Base-by-base conservation (phyloP, 2,888 invertebrate genomes). In the Heliconius sara region DNA sequence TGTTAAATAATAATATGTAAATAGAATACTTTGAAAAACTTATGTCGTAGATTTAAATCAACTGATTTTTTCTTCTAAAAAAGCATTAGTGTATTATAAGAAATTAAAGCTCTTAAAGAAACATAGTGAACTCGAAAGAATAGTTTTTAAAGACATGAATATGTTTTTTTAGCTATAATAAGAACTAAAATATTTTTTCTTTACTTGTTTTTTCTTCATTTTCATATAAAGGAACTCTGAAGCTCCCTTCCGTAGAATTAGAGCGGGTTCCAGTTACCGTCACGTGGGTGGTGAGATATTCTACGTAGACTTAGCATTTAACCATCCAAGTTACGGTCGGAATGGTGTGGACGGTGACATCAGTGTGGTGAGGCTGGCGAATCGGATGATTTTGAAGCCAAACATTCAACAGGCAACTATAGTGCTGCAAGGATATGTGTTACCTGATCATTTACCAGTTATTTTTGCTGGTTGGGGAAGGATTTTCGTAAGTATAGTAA, bases 331-430 rank as follows among this genome's bases (percentile, higher is more conserved):
- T 47, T 98, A 98, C 79, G 97, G 98, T 86, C 97, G 97, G 1
- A 97, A 97, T 87, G 97, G 98, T 65, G 98, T 97, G 85, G 97
- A 97, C 2, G 96, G 97, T 0, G 93, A 94, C 80, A 88, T 93
- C 77, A 79, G 83, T 27, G 81, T 93, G 0, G 84, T 93, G 10
- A 81, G 80, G 3, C 84, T 93, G n/a, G 3, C 0, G 6, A 74
- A 76, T 0, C 19, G 81, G 0, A 80, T 92, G 39, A 63, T 34
- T 0, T 89, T 83, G 78, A 81, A 85, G 16, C 67, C 83, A 0
- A 84, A 80, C 0, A 81, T 92, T 4, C 84, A 86, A 57, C 86
- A 79, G 22, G 84, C 63, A 0, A 52, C 84, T 9, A 88, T 92
- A 16, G 47, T 86, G 0, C 7, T 80, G 3, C 84, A 83, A n/a